Evolutionary conservation across 2,797 vertebrate species (phyloP).

Genomic region (Thunnus albacares): DNA sequence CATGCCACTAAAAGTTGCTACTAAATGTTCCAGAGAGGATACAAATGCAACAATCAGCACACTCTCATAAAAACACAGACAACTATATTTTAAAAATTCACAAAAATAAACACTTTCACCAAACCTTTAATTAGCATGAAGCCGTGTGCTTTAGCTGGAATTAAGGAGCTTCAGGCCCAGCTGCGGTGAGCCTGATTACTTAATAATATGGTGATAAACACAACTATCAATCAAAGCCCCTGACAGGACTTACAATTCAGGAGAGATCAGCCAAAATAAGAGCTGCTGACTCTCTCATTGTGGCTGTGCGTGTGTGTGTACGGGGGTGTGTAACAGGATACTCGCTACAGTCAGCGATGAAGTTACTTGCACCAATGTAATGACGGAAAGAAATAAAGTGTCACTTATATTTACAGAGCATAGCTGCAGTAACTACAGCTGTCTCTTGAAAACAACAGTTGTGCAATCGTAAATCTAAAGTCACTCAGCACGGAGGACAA

Average conservation of each 20-base stretch:
- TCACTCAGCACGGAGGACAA: conserved; percentile 28
- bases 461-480: conserved; percentile 56
- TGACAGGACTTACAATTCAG: conserved; percentile 85
- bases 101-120: conserved; percentile 82
- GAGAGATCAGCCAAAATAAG: conserved; percentile 80
- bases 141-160: conserved; percentile 80
- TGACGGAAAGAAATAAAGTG: conserved; percentile 74
- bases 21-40: conserved; percentile 51
- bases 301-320: conserved; percentile 52
- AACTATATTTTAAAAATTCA: conserved; percentile 77
- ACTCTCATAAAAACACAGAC: conserved; percentile 74
- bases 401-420: conserved; percentile 75
- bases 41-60: conserved; percentile 69
- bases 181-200: conserved; percentile 86
- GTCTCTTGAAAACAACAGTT: conserved; percentile 71
- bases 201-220: conserved; percentile 89
- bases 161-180: conserved; percentile 82
- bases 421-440: conserved; percentile 62
- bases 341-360: conserved; percentile 68
- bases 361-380: conserved; percentile 66
- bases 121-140: conserved; percentile 86
- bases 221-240: conserved; percentile 85
- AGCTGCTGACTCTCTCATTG: conserved; percentile 84
- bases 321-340: conserved; percentile 70
- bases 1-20: conserved; percentile 32